Evolutionary conservation across 2,797 vertebrate genomes (phyloP), one percentile per base, ranked within the genome.

Genomic region (Acipenser oxyrinchus): DNA sequence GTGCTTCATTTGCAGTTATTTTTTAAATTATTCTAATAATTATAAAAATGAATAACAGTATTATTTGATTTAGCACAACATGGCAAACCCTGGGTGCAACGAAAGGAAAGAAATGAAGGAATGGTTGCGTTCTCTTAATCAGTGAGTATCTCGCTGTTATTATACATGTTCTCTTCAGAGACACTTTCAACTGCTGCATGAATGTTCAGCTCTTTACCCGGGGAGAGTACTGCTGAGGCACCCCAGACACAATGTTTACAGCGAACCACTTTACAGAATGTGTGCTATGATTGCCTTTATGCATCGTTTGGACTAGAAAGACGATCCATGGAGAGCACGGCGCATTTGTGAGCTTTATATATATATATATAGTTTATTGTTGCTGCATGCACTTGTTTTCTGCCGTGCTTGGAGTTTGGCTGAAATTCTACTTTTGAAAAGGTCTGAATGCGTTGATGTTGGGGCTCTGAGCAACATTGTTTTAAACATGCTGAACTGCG

Each of bases 401-500:
- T n/a, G 8, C 7, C n/a, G 7, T 60, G 13, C 11, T 67, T 67
- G 13, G 48, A 57, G 7, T 57, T 11, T 12, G 50, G 23, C 64
- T 37, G 62, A 70, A 64, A 62, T 23, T 37, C 9, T 71, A 68
- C 73, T 48, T 1, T 53, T 65, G 51, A 57, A 68, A 68, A 23
- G 66, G 66, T 64, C 63, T 62, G 13, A 53, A 49, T 37, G 64
- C 57, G 63, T 67, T 65, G 49, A 63, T 64, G 66, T 62, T 64
- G 58, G 62, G 64, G 62, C 75, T 78, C 74, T 79, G 71, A 79
- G 78, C 74, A 68, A 76, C 76, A 78, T 64, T 76, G 77, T 76
- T 79, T 85, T 91, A 93, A 97, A 97, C 82, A 99, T 99, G 96
- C 93, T 97, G 93, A 95, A 92, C 89, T 81, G 94, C 82, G 82